phyloP scores from a whole-genome alignment of 2,888 invertebrate species.

The Dioctria rufipes region DNA sequence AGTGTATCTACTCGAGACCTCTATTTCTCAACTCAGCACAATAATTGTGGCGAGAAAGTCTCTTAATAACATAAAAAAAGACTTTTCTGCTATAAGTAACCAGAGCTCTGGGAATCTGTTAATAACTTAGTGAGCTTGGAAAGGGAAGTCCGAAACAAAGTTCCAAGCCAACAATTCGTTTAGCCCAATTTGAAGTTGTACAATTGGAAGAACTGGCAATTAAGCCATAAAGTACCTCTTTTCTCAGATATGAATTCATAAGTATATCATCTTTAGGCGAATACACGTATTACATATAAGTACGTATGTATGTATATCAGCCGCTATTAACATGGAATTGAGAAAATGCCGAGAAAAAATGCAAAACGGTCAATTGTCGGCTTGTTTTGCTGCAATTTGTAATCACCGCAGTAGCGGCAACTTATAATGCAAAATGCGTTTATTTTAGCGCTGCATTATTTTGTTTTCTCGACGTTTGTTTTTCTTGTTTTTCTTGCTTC shows the following conservation, averaged over 20 bases:
- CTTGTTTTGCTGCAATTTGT: constrained; percentile 10
- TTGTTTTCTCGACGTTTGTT: neutral
- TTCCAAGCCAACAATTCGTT: too few species aligned
- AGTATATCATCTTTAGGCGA: neutral
- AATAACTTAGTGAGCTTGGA: too few species aligned
- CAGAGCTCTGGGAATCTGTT: too few species aligned
- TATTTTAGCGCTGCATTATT: neutral
- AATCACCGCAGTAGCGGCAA: constrained; percentile 15
- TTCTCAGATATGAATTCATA: constrained; percentile 5
- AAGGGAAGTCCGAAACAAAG: too few species aligned
- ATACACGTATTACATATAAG: too few species aligned
- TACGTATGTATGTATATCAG: neutral
- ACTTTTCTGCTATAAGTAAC: too few species aligned
- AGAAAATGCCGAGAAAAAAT: constrained; percentile 8
- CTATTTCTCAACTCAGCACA: too few species aligned
- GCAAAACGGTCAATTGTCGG: constrained; percentile 27
- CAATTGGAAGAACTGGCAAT: neutral
- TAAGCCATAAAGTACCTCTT: neutral
- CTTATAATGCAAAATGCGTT: neutral
- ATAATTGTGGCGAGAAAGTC: too few species aligned
- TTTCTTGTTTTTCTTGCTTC: neutral
- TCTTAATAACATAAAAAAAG: too few species aligned
- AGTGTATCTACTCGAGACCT: too few species aligned
- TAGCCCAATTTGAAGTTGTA: too few species aligned
- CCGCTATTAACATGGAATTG: constrained; percentile 17